phyloP scores from a whole-genome alignment of 2,797 vertebrate genomes.

The Sebastes aleutianus region DNA sequence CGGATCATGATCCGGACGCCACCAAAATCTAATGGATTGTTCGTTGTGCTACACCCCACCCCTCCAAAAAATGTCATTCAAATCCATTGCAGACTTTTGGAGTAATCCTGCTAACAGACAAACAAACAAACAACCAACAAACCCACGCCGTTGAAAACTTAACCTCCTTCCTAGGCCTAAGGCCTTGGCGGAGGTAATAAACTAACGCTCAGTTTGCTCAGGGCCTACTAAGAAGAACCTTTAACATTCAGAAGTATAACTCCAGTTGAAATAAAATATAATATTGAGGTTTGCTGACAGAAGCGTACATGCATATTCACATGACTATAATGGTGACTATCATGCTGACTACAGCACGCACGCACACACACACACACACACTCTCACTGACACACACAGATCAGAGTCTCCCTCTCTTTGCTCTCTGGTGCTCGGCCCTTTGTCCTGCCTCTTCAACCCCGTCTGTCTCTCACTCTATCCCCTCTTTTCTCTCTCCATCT shows the following conservation, averaged over 20 bases:
- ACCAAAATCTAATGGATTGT: too few species aligned
- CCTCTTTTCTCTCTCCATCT: slow-evolving; percentile 25
- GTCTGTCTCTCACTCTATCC: background rate
- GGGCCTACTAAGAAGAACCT: background rate
- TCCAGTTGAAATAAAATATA: background rate
- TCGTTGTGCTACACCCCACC: too few species aligned
- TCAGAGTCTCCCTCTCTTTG: background rate
- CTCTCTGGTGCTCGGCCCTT: slow-evolving; percentile 13
- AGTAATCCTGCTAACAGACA: too few species aligned
- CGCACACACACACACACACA: background rate
- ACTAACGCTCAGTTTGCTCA: background rate
- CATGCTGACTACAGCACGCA: slow-evolving; percentile 1
- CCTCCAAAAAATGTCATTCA: too few species aligned
- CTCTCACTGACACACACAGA: background rate
- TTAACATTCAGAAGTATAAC: background rate
- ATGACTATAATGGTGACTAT: background rate
- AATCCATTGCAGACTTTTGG: too few species aligned
- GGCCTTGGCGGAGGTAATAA: background rate
- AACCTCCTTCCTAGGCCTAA: too few species aligned
- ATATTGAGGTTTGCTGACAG: background rate
- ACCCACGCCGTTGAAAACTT: too few species aligned
- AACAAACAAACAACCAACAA: too few species aligned
- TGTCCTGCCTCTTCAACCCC: slow-evolving; percentile 30
- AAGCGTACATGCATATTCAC: slow-evolving; percentile 31
- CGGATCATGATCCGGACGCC: too few species aligned